Evolutionary conservation across 2,113 vertebrate species (phyloP), one percentile per base, ranked within the genome.

Genomic region (Cepphus grylle): DNA sequence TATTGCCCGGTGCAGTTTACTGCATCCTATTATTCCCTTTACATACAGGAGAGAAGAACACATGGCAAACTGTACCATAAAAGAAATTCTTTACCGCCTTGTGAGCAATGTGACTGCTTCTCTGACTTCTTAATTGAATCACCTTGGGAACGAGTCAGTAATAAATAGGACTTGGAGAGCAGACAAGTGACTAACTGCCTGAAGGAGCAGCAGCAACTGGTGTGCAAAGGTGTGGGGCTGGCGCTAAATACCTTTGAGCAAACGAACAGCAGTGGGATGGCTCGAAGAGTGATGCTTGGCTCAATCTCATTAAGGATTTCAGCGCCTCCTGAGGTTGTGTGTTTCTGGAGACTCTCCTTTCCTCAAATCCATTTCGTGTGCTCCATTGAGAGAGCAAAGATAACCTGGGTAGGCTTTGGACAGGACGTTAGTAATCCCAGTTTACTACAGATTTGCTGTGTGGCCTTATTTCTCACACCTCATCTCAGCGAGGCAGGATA

Each of bases 91-190:
- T 94, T 94, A 95, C 83, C 94, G 92, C 86, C 55, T 93, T 72
- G 76, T 86, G 92, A 95, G 80, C 55, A 84, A 76, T 83, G 80
- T 49, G 69, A 27, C 47, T 95, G 76, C 76, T 96, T 94, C 92
- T 84, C 69, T 94, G 92, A 93, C 86, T 93, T 89, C 65, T 96
- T 94, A 96, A 96, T 96, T 92, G 83, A 93, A 92, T 91, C 86
- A 92, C 88, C 76, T 92, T 81, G 90, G 86, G 95, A 97, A 88
- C 1, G 0, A 96, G 77, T 61, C 72, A 71, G 76, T 89, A 95
- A 96, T 88, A 93, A 92, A 93, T 74, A 92, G 92, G 49, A 38
- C 88, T 92, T 93, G 83, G 80, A 95, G 72, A 78, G 83, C 52
- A 94, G 85, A 77, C 47, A 81, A 92, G 61, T 88, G 80, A 93